phyloP scores from a whole-genome alignment of 2,797 vertebrate genomes.

The Tokudaia muenninki region DNA sequence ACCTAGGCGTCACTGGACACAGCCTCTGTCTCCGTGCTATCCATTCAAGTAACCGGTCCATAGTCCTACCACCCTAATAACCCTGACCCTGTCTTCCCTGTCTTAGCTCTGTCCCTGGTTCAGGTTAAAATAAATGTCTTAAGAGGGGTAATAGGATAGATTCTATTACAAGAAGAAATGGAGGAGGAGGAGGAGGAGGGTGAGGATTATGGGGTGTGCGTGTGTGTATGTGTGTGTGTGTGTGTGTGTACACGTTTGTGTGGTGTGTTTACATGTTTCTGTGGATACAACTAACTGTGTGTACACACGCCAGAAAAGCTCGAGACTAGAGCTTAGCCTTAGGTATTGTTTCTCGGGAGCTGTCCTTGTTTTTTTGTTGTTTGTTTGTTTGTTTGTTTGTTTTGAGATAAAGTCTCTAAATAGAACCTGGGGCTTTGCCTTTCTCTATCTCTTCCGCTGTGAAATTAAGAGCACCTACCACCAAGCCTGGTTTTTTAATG shows the following conservation, averaged over 20 bases:
- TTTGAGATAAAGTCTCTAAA: background rate
- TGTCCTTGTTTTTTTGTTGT: no score
- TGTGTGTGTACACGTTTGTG: no score
- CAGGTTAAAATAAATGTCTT: background rate
- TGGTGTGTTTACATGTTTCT: background rate
- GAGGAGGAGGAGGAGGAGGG: background rate
- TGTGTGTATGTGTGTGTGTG: background rate
- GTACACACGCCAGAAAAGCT: background rate
- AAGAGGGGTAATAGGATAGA: background rate
- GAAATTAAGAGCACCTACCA: background rate
- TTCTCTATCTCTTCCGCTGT: background rate
- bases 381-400: no score
- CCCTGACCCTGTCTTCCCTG: background rate
- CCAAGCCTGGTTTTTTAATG: background rate
- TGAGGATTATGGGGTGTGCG: background rate
- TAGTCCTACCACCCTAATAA: background rate
- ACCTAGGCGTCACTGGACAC: background rate
- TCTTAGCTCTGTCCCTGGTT: background rate
- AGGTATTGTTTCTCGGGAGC: background rate
- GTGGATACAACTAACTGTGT: background rate
- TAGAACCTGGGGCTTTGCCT: background rate
- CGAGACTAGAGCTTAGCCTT: background rate
- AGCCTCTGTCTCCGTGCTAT: background rate
- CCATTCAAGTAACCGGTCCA: no score
- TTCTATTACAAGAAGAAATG: slow-evolving; percentile 40